Conservation (phyloP, 2,797 vertebrate species). For the Taeniopygia guttata region DNA sequence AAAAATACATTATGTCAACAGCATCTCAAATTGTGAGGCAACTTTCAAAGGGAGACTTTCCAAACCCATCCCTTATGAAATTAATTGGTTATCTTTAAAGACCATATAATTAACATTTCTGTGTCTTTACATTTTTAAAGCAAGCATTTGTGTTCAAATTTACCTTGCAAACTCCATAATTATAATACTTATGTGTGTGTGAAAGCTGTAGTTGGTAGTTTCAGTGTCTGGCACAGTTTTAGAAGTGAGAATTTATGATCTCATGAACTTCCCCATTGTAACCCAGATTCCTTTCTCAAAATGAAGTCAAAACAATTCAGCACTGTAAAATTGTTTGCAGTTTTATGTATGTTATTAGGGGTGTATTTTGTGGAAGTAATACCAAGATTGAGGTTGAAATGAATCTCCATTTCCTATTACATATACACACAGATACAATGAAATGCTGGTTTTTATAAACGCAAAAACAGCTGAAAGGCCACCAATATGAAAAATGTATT, state of each 20-base stretch:
- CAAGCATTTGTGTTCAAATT: not conserved
- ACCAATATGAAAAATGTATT: not conserved
- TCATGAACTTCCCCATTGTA: not conserved
- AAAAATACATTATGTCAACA: not conserved
- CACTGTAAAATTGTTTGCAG: not conserved
- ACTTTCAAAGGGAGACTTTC: not conserved
- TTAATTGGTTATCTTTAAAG: not conserved
- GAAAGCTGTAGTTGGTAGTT: not conserved
- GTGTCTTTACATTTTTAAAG: not conserved
- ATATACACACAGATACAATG: not conserved
- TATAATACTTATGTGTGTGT: not conserved
- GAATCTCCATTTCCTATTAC: not conserved
- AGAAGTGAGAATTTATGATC: conserved; percentile 16
- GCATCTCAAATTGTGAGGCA: not conserved
- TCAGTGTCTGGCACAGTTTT: not conserved
- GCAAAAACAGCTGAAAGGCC: not conserved
- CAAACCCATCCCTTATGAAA: not conserved
- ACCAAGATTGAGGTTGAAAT: not conserved
- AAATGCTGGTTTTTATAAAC: not conserved
- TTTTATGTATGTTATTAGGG: not conserved
- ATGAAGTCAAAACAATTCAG: not conserved
- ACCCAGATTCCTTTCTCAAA: not conserved
- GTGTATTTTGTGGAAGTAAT: not conserved
- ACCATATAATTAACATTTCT: not conserved
- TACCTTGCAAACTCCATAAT: not conserved